phyloP scores from a whole-genome alignment of 2,888 invertebrate species.

The Tenthredo scrophulariae region DNA sequence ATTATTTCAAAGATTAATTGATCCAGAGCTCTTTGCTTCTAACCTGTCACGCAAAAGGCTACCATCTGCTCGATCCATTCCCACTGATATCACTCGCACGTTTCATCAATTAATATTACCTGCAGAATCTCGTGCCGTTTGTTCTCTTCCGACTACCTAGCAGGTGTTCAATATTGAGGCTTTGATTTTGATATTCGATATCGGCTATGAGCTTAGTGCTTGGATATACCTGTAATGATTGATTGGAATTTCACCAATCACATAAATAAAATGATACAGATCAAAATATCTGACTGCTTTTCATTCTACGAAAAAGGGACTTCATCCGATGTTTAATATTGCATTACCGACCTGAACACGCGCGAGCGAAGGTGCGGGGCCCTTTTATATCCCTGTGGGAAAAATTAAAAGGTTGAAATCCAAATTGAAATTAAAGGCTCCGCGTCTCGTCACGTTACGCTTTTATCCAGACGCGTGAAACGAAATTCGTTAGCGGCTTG shows the following conservation, averaged over 20 bases:
- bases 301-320: neutral
- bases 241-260: neutral
- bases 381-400: conserved; percentile 22
- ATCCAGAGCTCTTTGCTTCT: conserved; percentile 56
- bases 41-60: conserved; percentile 54
- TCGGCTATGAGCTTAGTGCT: neutral
- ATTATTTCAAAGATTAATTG: conserved; percentile 64
- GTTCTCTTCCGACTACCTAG: conserved; percentile 43
- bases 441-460: conserved; percentile 41
- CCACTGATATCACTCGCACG: conserved; percentile 61
- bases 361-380: conserved; percentile 2
- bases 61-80: conserved; percentile 63
- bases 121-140: conserved; percentile 46
- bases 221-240: neutral
- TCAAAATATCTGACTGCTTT: neutral
- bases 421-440: conserved; percentile 43
- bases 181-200: conserved; percentile 34
- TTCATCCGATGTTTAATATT: neutral
- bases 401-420: conserved; percentile 38
- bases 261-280: conserved; percentile 26
- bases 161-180: conserved; percentile 29
- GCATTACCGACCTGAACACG: neutral
- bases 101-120: conserved; percentile 63
- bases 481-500: conserved; percentile 59
- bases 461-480: conserved; percentile 66